Evolutionary conservation across 2,113 vertebrate genomes (phyloP), one percentile per base, ranked within the genome.

Genomic region (Chionis minor): DNA sequence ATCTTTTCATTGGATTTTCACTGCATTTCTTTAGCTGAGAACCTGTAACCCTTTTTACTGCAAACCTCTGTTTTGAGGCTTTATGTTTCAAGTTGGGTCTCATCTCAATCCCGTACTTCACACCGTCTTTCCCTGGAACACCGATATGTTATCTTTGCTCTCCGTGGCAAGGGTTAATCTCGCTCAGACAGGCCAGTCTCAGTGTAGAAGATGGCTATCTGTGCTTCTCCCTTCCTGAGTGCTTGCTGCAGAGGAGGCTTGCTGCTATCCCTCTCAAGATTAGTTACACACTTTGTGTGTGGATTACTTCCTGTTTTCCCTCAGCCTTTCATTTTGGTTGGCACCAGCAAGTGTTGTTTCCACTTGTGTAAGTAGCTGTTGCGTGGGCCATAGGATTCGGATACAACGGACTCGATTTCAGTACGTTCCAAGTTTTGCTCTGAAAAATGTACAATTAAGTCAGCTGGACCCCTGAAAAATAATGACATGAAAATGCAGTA

Each of bases 161-260:
- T 91, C 67, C 94, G 78, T 96, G 86, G 95, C 86, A 92, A 94
- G 94, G 94, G 95, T 97, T 97, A 97, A 95, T 91, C 92, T 97
- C 0, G 0, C 81, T 89, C 87, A 96, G 92, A 91, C 78, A 77
- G 84, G 62, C 92, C 89, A 71, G 81, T 94, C 90, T 94, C 49
- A 38, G 80, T 32, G 80, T 33, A 67, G 88, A 67, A 96, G 91
- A 94, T 95, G 35, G 77, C 81, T 96, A 92, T 97, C 94, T 80
- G 15, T 58, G 20, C 54, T 80, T 91, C 78, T 90, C 73, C 62
- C 71, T 94, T 87, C 81, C 84, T 77, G 84, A 92, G 18, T 20
- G 74, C 62, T 90, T 89, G 66, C 90, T 93, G 74, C 78, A 82
- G 84, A 72, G 28, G 42, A 75, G 86, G 71, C 78, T 94, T 56